Base-by-base conservation (phyloP, 1,140 invertebrate species). In the Xylocopa sonorina region DNA sequence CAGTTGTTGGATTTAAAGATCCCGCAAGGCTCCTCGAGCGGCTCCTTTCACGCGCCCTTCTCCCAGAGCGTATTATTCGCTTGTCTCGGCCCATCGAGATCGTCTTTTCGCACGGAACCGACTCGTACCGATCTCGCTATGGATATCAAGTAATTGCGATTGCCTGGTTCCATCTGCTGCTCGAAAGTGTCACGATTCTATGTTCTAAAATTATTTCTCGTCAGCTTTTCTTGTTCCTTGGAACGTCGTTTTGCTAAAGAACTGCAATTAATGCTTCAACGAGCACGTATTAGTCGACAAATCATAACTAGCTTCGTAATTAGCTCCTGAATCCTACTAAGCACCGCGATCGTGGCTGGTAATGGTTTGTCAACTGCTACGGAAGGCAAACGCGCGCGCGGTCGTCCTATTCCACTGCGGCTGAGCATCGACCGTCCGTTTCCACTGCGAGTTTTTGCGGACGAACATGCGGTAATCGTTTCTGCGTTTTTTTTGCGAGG, bases 1-100 rank as follows among this genome's bases (percentile, higher is more conserved):
- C 81, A 84, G 82, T 83, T 84, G 68, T n/a, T 21, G 57, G 24
- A 64, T 69, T 57, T 43, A 43, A 62, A 51, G 51, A 82, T 51
- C 50, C 29, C 43, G 2, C 38, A 27, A 67, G 57, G 16, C 53
- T 71, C 32, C 4, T n/a, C 57, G 6, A 4, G 32, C 21, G 10
- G 6, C 21, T 60, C 21, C 57, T 60, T 60, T 60, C 57, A 60
- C 57, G 18, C 1, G 57, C 32, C 57, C 12, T 29, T 60, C 57
- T 60, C 57, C 21, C 55, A 18, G 3, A 10, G 29, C 55, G 18
- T 12, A 1, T 57, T 12, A 7, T 21, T 53, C 50, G 9, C 24
- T 21, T 12, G 14, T 24, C 12, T 24, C 18, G 18, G 18, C 32
- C 24, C 29, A 16, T 58, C 57, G 32, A 58, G 18, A 58, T 58